phyloP scores from a whole-genome alignment of 2,113 vertebrate genomes.

The Natator depressus region DNA sequence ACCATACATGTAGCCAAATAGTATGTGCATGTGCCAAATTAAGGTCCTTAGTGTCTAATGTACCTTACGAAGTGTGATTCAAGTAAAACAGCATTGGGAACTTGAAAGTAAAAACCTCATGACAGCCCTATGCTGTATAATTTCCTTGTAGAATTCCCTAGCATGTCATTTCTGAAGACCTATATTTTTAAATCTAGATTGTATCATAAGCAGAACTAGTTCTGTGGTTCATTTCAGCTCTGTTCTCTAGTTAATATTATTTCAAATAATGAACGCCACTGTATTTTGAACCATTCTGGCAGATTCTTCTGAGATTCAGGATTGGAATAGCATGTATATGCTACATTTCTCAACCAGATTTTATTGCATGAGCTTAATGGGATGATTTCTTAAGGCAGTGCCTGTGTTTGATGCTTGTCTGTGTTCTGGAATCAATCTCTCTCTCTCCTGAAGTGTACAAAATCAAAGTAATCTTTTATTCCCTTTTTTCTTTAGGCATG shows the following conservation, averaged over 20 bases:
- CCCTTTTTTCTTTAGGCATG: not conserved
- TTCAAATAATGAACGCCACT: not conserved
- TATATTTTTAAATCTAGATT: not conserved
- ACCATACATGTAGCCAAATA: not conserved
- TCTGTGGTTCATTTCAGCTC: not conserved
- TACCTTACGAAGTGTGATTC: not conserved
- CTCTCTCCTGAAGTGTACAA: not conserved
- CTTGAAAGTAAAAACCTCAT: not conserved
- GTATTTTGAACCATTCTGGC: accelerated
- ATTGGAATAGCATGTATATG: not conserved
- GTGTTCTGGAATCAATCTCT: not conserved
- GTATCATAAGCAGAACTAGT: not conserved
- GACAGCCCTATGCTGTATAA: not conserved
- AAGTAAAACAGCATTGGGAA: not conserved
- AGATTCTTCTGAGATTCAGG: not conserved
- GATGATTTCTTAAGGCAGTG: not conserved
- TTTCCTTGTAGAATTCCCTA: not conserved
- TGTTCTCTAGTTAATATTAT: not conserved
- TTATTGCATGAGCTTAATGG: not conserved
- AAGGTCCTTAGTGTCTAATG: not conserved
- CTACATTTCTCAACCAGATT: not conserved
- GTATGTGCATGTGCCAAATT: not conserved
- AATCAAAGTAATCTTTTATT: not conserved
- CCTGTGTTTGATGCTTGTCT: not conserved
- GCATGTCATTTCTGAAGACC: not conserved